A percentile compares a stretch with the other conserved stretches of the same genome.
Evolutionary conservation across 2,888 invertebrate genomes (phyloP).

Genomic region (Ctenicera cuprea): DNA sequence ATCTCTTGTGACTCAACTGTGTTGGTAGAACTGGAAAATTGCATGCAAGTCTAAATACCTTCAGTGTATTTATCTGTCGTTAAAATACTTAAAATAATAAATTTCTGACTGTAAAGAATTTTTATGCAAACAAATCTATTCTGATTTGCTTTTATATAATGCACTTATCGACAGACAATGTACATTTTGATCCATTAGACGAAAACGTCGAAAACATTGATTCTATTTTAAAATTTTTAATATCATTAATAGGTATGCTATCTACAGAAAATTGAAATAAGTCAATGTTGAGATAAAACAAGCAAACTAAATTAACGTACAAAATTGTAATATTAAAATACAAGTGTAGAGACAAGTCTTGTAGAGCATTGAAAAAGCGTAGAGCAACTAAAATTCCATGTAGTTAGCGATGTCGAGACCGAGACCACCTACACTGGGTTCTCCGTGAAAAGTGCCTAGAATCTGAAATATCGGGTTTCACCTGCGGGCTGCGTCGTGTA

Average conservation of each 20-base stretch:
- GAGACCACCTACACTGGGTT: constrained; percentile 60
- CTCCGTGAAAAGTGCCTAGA: constrained; percentile 51
- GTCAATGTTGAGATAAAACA: neutral
- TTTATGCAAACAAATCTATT: constrained; percentile 4
- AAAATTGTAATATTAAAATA: constrained; percentile 10
- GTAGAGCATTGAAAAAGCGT: constrained; percentile 11
- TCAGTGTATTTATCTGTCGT: neutral
- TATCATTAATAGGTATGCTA: too few species aligned
- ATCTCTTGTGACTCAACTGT: neutral
- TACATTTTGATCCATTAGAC: too few species aligned
- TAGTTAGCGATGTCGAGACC: constrained; percentile 48
- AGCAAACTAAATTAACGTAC: neutral
- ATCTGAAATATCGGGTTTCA: constrained; percentile 65
- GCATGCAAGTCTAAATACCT: neutral
- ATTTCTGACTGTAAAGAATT: neutral
- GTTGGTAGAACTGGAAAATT: neutral
- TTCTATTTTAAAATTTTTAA: too few species aligned
- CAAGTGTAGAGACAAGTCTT: constrained; percentile 18
- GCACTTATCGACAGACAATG: neutral
- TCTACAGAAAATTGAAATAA: neutral
- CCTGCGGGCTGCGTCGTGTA: constrained; percentile 69
- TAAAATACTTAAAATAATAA: constrained; percentile 12
- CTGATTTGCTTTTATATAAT: neutral
- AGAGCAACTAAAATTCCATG: constrained; percentile 48
- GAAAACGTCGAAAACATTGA: too few species aligned